phyloP scores from a whole-genome alignment of 1,140 invertebrate species.

The Coboldia fuscipes region DNA sequence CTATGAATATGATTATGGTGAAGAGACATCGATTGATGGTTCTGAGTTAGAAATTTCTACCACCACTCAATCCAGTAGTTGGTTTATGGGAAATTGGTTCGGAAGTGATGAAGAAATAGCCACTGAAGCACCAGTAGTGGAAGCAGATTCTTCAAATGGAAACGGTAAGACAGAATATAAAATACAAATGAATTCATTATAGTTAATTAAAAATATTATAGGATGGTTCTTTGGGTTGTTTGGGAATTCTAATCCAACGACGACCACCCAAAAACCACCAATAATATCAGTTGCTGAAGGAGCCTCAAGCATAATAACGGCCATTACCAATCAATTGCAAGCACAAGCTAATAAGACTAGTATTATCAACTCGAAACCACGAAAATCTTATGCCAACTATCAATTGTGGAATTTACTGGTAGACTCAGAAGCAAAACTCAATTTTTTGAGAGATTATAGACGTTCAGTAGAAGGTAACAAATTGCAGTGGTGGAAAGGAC shows the following conservation, averaged over 20 bases:
- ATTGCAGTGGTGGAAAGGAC: constrained; percentile 19
- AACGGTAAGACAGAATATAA: neutral
- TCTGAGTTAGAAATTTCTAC: neutral
- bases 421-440: constrained; percentile 12
- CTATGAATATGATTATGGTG: neutral
- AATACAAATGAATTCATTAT: neutral
- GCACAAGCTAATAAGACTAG: constrained; percentile 8
- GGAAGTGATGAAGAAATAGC: neutral
- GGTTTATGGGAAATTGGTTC: neutral
- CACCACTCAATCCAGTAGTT: neutral
- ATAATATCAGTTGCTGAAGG: neutral
- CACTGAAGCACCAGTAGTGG: neutral
- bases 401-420: constrained; percentile 18
- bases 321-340: constrained; percentile 9
- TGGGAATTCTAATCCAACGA: constrained; percentile 13
- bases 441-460: constrained; percentile 14
- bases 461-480: constrained; percentile 14
- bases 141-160: neutral
- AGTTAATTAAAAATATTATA: neutral
- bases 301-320: neutral
- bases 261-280: neutral
- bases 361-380: constrained; percentile 8
- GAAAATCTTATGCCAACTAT: constrained; percentile 15
- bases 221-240: constrained; percentile 6
- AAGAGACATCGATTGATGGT: neutral